Percentiles rank a stretch among this genome's conserved stretches.
phyloP scores from a whole-genome alignment of 1,140 invertebrate genomes.

The Maniola jurtina region DNA sequence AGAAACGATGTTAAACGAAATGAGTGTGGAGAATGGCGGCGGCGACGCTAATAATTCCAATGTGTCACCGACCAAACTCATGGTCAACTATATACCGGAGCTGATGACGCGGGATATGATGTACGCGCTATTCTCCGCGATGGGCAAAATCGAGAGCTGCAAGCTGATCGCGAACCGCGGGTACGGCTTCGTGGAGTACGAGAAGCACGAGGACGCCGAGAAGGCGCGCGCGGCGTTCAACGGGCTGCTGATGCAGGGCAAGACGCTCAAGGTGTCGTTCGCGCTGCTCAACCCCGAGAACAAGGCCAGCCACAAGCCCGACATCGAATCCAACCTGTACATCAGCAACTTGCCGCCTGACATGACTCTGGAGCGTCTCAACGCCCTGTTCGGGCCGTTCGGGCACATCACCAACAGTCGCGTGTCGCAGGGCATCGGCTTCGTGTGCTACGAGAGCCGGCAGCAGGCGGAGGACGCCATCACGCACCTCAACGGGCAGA shows the following conservation, averaged over 20 bases:
- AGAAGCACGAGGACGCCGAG: slow-evolving; percentile 75
- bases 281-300: slow-evolving; percentile 76
- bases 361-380: slow-evolving; percentile 73
- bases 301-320: slow-evolving; percentile 72
- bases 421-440: slow-evolving; percentile 74
- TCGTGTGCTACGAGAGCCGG: slow-evolving; percentile 73
- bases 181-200: slow-evolving; percentile 76
- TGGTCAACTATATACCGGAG: slow-evolving; percentile 79
- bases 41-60: slow-evolving; percentile 72
- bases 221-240: slow-evolving; percentile 76
- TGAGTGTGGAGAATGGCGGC: slow-evolving; percentile 75
- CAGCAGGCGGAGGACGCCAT: slow-evolving; percentile 76
- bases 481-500: slow-evolving; percentile 67
- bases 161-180: slow-evolving; percentile 75
- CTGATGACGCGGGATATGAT: slow-evolving; percentile 77
- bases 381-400: slow-evolving; percentile 65
- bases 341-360: slow-evolving; percentile 76
- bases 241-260: slow-evolving; percentile 75
- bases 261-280: slow-evolving; percentile 77
- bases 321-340: slow-evolving; percentile 75
- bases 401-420: slow-evolving; percentile 74
- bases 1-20: slow-evolving; percentile 74
- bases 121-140: slow-evolving; percentile 75
- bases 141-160: slow-evolving; percentile 76
- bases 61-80: slow-evolving; percentile 79